Percentiles rank a stretch among this genome's conserved stretches.
phyloP scores from a whole-genome alignment of 2,888 invertebrate species.

The Idaea straminata region DNA sequence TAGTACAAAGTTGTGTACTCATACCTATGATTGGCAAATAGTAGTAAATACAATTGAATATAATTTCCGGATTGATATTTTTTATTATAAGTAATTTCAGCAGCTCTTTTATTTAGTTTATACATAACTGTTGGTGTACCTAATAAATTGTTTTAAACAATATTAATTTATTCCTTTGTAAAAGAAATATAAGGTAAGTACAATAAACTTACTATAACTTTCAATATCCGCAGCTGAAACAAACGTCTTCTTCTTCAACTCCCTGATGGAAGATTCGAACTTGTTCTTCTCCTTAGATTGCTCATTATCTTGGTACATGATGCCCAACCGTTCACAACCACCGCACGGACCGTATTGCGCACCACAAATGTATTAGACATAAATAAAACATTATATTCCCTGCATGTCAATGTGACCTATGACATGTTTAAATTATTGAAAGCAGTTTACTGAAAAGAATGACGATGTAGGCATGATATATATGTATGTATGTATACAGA shows the following conservation, averaged over 20 bases:
- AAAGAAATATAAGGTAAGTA: neutral
- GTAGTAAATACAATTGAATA: no score
- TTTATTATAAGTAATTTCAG: no score
- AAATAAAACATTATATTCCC: slow-evolving; percentile 17
- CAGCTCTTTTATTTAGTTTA: no score
- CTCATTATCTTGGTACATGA: slow-evolving; percentile 62
- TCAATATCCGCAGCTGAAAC: slow-evolving; percentile 60
- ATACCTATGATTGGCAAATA: no score
- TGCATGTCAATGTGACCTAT: slow-evolving; percentile 62
- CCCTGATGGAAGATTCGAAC: slow-evolving; percentile 69
- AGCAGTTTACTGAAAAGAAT: slow-evolving; percentile 43
- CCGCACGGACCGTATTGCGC: neutral
- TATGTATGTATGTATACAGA: no score
- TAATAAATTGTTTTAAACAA: no score
- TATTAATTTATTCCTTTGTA: no score
- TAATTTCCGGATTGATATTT: no score
- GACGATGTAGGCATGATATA: slow-evolving; percentile 29
- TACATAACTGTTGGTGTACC: no score
- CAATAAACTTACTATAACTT: slow-evolving; percentile 55
- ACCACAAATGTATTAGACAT: neutral
- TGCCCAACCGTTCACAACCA: slow-evolving; percentile 18
- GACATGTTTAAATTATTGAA: slow-evolving; percentile 65
- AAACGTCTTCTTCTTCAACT: slow-evolving; percentile 65
- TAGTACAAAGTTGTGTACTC: no score
- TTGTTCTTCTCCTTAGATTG: slow-evolving; percentile 55